Percentiles rank a stretch among this genome's conserved stretches.
Conservation (phyloP, 2,113 vertebrate genomes). For the Gymnobelideus leadbeateri region DNA sequence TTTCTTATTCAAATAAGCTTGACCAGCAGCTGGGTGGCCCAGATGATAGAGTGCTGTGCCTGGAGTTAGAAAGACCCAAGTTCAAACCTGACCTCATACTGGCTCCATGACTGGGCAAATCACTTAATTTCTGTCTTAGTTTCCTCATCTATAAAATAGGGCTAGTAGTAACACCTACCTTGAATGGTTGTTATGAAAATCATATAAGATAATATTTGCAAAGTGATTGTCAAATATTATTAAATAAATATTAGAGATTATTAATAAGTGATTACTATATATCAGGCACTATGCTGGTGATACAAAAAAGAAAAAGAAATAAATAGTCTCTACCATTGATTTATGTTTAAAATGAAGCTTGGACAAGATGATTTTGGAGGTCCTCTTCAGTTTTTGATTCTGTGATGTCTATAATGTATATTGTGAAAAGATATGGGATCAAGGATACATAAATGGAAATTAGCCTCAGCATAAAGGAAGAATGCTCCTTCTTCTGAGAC, state of each 20-base stretch:
- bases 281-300: not conserved
- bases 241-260: not conserved
- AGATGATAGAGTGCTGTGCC: not conserved
- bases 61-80: not conserved
- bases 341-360: not conserved
- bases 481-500: not conserved
- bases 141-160: not conserved
- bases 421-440: not conserved
- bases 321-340: not conserved
- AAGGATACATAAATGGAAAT: not conserved
- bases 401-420: not conserved
- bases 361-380: not conserved
- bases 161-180: not conserved
- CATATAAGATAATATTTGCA: not conserved
- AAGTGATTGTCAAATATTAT: too few species aligned
- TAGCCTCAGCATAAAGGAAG: not conserved
- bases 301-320: not conserved
- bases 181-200: not conserved
- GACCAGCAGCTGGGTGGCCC: not conserved
- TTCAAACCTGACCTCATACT: not conserved
- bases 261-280: not conserved
- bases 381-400: not conserved
- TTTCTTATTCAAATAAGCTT: not conserved
- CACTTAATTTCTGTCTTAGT: not conserved
- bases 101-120: not conserved